Evolutionary conservation across 2,797 vertebrate genomes (phyloP).

Genomic region (Betta splendens): DNA sequence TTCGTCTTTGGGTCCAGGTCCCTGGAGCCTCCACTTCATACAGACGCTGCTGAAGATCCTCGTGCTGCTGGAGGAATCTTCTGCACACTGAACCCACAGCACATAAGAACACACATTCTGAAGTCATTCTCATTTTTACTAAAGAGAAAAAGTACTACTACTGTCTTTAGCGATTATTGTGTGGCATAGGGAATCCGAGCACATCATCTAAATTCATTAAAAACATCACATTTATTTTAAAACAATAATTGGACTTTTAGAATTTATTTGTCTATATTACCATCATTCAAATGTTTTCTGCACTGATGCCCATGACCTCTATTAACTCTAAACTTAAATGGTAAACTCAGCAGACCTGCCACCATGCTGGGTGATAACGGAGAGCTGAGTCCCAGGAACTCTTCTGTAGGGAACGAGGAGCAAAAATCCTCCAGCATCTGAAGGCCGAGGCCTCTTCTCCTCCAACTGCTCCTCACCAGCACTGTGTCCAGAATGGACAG

Average conservation of each 20-base stretch:
- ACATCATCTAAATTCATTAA: too few relatives aligned
- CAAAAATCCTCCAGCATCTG: conserved; percentile 91
- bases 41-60: conserved; percentile 80
- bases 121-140: too few relatives aligned
- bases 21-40: conserved; percentile 92
- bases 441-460: conserved; percentile 84
- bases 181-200: too few relatives aligned
- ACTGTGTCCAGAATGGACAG: conserved; percentile 90
- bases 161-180: too few relatives aligned
- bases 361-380: conserved; percentile 89
- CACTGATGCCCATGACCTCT: too few relatives aligned
- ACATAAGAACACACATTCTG: conserved; percentile 1
- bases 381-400: conserved; percentile 87
- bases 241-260: too few relatives aligned
- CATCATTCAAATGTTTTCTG: too few relatives aligned
- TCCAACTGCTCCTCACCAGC: conserved; percentile 82
- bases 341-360: conserved; percentile 77
- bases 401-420: conserved; percentile 79
- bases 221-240: too few relatives aligned
- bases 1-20: conserved; percentile 85
- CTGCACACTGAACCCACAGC: conserved; percentile 82
- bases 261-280: too few relatives aligned
- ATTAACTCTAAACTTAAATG: too few relatives aligned
- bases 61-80: conserved; percentile 81
- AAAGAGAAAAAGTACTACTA: too few relatives aligned